Evolutionary conservation across 1,140 invertebrate genomes (phyloP), one percentile per base, ranked within the genome.

Genomic region (Amphibalanus amphitrite): DNA sequence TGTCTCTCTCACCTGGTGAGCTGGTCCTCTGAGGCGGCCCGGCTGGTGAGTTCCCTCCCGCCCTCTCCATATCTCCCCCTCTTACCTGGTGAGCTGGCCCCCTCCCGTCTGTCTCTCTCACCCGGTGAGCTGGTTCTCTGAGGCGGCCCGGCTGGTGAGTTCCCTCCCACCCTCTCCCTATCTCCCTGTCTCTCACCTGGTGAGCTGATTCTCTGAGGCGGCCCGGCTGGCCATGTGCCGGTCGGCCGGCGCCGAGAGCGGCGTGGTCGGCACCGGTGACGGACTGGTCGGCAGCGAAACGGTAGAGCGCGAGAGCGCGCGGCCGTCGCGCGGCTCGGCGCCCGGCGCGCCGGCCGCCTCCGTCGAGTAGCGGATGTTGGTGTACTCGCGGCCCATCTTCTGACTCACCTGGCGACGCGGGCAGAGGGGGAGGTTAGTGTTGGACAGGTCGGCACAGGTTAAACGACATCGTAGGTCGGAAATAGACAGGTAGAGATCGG

Each of bases 111-210:
- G n/a, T n/a, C n/a, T n/a, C n/a, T 38, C 4, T 15, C 33, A 38
- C 33, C 33, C 33, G 15, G 4, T 15, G 69, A 0, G 29, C 28
- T 99, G 77, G 96, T 98, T 80, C 96, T 99, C 76, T 93, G 96
- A 81, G n/a, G n/a, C 88, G 93, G 76, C 95, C 93, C 69, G 95
- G 98, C 75, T 94, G 97, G 82, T n/a, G n/a, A n/a, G n/a, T n/a
- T n/a, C n/a, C n/a, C n/a, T n/a, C 94, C 93, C 88, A 92, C 98
- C 38, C 84, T 96, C 74, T 90, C 92, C 38, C 93, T 98, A 81
- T 85, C 96, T 69, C 97, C 95, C 33, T 95, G 95, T 73, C 95
- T 98, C 71, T 74, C 71, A 73, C 73, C 73, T 73, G 28, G 75
- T 74, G 28, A 76, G 33, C 69, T 76, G 75, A 64, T 74, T 76